phyloP scores from a whole-genome alignment of 1,140 invertebrate genomes.

The Penaeus chinensis region DNA sequence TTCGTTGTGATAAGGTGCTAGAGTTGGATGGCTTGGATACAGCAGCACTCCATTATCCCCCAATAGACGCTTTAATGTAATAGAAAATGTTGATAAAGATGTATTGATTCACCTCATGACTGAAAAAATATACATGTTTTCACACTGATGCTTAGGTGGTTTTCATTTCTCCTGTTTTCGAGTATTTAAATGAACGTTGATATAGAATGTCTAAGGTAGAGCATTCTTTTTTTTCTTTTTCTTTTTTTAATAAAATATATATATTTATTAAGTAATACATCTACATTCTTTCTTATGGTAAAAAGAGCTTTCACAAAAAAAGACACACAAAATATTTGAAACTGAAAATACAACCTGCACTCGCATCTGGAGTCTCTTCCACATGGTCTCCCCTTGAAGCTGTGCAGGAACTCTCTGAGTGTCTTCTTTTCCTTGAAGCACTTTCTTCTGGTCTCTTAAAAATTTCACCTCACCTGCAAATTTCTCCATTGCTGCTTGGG shows the following conservation, averaged over 20 bases:
- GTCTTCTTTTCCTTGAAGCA: conserved; percentile 34
- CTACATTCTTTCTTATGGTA: no score
- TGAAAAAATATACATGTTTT: no score
- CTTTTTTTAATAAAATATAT: no score
- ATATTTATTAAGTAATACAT: no score
- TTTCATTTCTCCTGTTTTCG: no score
- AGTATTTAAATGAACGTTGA: no score
- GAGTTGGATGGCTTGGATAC: conserved; percentile 81
- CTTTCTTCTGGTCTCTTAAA: conserved; percentile 40
- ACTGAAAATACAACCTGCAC: conserved; percentile 74
- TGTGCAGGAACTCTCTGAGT: not conserved
- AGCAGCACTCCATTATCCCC: conserved; percentile 86
- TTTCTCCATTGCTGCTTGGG: conserved; percentile 79
- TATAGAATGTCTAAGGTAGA: no score
- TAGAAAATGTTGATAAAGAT: not conserved
- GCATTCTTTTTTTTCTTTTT: no score
- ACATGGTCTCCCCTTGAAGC: conserved; percentile 2
- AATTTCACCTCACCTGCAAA: conserved; percentile 25
- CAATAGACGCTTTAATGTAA: conserved; percentile 68
- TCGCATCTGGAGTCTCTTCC: conserved; percentile 76
- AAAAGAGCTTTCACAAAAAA: no score
- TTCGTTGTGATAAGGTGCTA: conserved; percentile 88
- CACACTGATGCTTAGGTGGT: no score
- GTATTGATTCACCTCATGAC: not conserved
- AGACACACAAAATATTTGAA: conserved; percentile 80